Conservation (phyloP, 1,140 invertebrate species). For the Drosophila sp. region DNA sequence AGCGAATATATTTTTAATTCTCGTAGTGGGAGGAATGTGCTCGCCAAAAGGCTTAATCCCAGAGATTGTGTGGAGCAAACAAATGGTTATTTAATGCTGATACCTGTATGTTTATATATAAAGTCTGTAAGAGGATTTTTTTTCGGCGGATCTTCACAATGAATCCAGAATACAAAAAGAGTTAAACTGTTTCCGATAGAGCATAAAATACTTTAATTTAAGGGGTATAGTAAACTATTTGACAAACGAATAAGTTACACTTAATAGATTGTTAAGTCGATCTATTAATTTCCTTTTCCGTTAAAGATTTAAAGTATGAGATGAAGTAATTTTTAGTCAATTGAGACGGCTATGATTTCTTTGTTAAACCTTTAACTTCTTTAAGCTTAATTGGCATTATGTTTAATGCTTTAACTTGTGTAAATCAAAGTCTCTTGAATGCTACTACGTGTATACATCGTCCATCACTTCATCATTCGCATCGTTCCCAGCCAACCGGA, state of each 20-base stretch:
- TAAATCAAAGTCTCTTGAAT: neutral
- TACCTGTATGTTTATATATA: neutral
- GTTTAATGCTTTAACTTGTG: neutral
- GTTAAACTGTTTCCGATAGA: neutral
- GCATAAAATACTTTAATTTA: neutral
- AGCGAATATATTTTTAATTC: neutral
- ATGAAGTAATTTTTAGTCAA: too few species aligned
- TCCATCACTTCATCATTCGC: conserved; percentile 60
- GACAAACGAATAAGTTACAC: too few species aligned
- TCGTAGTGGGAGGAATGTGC: neutral
- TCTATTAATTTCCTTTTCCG: too few species aligned
- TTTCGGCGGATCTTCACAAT: neutral
- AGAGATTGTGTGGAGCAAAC: neutral
- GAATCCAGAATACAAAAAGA: neutral
- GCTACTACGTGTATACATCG: conserved; percentile 4
- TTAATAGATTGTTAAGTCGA: too few species aligned
- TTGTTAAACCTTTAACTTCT: neutral
- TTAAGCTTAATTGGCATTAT: neutral
- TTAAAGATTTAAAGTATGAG: too few species aligned
- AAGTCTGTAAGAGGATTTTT: neutral
- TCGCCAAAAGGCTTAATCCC: conserved; percentile 10
- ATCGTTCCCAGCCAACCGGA: conserved; percentile 46
- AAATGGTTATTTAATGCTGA: conserved; percentile 11
- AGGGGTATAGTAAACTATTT: too few species aligned
- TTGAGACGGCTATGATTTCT: too few species aligned